Evolutionary conservation across 2,888 invertebrate species (phyloP), one percentile per base, ranked within the genome.

Genomic region (Eupithecia insigniata): DNA sequence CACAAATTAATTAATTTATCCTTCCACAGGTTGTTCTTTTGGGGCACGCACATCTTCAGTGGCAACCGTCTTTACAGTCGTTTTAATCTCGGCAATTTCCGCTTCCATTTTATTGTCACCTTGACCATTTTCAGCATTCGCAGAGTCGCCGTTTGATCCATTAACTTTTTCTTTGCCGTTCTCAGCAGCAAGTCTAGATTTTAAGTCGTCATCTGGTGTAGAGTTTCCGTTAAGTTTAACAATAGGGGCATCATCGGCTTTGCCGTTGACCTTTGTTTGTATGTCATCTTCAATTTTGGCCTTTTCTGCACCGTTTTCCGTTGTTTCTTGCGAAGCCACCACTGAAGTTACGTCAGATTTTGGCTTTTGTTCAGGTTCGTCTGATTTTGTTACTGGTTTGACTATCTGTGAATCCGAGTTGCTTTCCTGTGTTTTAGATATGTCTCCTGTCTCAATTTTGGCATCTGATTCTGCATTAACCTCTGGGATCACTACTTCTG

Each of bases 1-100:
- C 39, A 64, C 64, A 22, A 36, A 26, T 16, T 82, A 85, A 87
- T 83, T 80, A 81, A 80, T 86, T 94, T 94, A 94, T 88, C 93
- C 92, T 90, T 95, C 94, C 83, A 92, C 92, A 80, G 94, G 92
- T 79, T 95, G 94, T 81, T 95, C 94, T 86, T 90, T 89, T 79
- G 89, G 89, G 65, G 87, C 87, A 77, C 85, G 88, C 22, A 91
- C 87, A 78, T 93, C 93, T 71, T 92, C 94, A n/a, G 92, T 90
- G 69, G 95, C 90, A 58, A 95, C 90, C 76, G 95, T 92, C 89
- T 95, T 95, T 32, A 94, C 93, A 55, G 55, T 26, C 55, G 55
- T 55, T 90, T 95, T 95, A 80, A 95, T 95, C 76, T 95, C 95
- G 16, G 88, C 76, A 51, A 87, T 82, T 70, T 89, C 92, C 1